These are phyloP conservation scores for Campoletis raptor DNA, from an alignment of 2,888 invertebrate species.

Conservation along the genomic window DNA sequence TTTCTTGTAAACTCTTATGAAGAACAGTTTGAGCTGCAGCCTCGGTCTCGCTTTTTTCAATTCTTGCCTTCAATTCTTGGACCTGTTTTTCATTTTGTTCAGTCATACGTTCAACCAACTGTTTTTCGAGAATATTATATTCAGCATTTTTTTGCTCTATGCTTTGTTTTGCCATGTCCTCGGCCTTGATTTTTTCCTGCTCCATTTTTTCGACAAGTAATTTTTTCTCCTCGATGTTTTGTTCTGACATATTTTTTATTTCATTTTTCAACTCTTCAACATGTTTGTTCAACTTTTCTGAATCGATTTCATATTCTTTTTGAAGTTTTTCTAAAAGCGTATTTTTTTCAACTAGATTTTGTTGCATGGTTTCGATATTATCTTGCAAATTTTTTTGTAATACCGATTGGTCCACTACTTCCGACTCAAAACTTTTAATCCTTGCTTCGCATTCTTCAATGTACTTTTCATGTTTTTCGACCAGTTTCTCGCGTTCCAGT, in stretches of 20 bases:
- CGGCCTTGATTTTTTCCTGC: background rate
- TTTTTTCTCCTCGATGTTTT: background rate
- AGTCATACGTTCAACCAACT: background rate
- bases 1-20: background rate
- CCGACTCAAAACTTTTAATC: background rate
- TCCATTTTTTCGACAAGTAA: background rate
- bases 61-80: background rate
- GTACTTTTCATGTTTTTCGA: constrained; percentile 9
- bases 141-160: background rate
- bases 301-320: background rate
- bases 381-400: constrained; percentile 5
- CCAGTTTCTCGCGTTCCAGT: background rate
- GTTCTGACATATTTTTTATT: background rate
- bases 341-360: background rate
- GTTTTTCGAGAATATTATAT: background rate
- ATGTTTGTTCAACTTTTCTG: background rate
- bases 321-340: background rate
- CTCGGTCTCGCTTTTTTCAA: background rate
- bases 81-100: background rate
- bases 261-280: background rate
- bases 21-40: background rate
- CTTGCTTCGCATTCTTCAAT: background rate
- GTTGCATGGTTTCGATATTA: background rate
- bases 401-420: constrained; percentile 10
- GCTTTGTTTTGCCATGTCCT: background rate